These are phyloP conservation scores for Nowickia ferox DNA, from an alignment of 2,888 invertebrate species.

Conservation along the genomic window DNA sequence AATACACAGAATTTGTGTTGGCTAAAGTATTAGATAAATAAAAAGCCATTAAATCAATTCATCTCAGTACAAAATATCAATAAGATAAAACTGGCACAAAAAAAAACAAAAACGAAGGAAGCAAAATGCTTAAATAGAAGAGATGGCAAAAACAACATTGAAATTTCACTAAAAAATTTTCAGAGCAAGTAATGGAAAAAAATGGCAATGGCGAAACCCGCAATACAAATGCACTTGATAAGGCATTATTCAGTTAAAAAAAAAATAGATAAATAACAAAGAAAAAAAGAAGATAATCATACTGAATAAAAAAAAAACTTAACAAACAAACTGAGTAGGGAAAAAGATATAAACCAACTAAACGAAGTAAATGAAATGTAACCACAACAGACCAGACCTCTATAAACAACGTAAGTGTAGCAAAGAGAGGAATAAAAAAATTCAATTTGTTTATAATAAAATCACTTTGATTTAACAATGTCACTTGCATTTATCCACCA, in stretches of 20 bases:
- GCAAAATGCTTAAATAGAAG: slow-evolving; percentile 2
- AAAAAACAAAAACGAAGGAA: not conserved
- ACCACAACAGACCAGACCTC: slow-evolving; percentile 17
- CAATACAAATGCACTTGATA: slow-evolving; percentile 31
- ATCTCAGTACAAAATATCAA: slow-evolving; percentile 62
- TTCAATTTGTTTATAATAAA: slow-evolving; percentile 48
- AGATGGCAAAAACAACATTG: slow-evolving; percentile 28
- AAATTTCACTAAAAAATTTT: slow-evolving; percentile 44
- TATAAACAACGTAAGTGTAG: slow-evolving; percentile 16
- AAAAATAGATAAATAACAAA: not conserved
- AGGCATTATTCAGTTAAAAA: slow-evolving; percentile 23
- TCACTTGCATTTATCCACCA: slow-evolving; percentile 44
- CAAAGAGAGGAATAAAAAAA: not conserved
- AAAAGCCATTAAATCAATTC: slow-evolving; percentile 68
- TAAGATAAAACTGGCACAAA: slow-evolving; percentile 33
- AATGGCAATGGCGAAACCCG: not conserved
- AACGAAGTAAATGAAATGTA: slow-evolving; percentile 52
- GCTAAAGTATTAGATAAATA: slow-evolving; percentile 62
- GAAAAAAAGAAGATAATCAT: not conserved
- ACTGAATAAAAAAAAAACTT: not conserved
- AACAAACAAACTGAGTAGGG: slow-evolving; percentile 18
- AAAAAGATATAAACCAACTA: not conserved
- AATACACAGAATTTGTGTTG: slow-evolving; percentile 49
- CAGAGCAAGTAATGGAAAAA: not conserved
- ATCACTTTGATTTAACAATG: slow-evolving; percentile 60